Percentiles rank a stretch among this genome's conserved stretches.
Evolutionary conservation across 64 coral and sea anemone species (phyloP).

Genomic region (Acropora tenuis): DNA sequence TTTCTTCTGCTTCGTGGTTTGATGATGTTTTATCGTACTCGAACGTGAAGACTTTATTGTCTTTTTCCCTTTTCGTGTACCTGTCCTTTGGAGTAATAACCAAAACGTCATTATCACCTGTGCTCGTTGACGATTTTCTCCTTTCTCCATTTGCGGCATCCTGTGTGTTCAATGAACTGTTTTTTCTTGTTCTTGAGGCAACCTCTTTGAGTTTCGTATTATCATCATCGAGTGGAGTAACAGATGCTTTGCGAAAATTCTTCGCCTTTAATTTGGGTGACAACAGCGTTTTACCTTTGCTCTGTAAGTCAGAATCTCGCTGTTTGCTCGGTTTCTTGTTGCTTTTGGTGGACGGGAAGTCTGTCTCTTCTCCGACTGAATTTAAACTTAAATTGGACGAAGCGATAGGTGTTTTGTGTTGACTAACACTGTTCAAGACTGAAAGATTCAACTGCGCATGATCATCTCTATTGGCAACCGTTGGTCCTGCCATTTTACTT

Average conservation of each 20-base stretch:
- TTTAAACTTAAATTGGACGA: constrained; percentile 27
- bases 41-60: background rate
- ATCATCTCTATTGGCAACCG: background rate
- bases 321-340: background rate
- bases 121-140: background rate
- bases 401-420: background rate
- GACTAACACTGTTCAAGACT: background rate
- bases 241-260: background rate
- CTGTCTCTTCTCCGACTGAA: background rate
- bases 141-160: background rate
- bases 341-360: background rate
- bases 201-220: too few relatives aligned
- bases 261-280: background rate
- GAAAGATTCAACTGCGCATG: background rate
- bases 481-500: background rate
- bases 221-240: background rate
- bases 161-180: background rate
- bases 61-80: background rate
- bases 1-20: background rate
- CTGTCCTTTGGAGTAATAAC: background rate
- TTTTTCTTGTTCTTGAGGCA: background rate
- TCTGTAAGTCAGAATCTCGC: background rate
- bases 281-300: background rate
- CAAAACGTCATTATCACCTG: background rate
- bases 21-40: background rate